Conservation (phyloP, 2,888 invertebrate genomes). For the Margaritifera margaritifera region DNA sequence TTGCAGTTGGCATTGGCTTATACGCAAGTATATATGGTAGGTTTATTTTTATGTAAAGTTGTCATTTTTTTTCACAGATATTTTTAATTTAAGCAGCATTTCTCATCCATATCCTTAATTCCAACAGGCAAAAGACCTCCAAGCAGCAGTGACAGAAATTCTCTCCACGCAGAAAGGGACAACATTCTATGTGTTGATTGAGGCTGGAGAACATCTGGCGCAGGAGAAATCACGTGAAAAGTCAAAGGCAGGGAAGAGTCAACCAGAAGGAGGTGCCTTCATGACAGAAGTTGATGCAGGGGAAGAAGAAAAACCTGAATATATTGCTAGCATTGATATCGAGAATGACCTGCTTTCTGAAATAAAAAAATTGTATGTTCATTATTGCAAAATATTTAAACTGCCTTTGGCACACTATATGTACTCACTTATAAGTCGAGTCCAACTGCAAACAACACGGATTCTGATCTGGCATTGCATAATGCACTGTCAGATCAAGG, state of each 20-base stretch:
- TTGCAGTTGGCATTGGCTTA: too few relatives aligned
- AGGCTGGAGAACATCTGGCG: constrained; percentile 59
- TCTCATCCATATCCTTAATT: too few relatives aligned
- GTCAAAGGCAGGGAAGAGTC: constrained; percentile 8
- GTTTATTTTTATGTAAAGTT: too few relatives aligned
- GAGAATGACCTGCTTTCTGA: constrained; percentile 46
- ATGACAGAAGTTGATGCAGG: constrained; percentile 45
- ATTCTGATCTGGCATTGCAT: too few relatives aligned
- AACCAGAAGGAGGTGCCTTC: constrained; percentile 35
- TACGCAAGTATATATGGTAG: too few relatives aligned
- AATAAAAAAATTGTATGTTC: constrained; percentile 58
- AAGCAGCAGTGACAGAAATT: constrained; percentile 59
- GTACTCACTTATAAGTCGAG: too few relatives aligned
- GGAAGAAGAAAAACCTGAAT: constrained; percentile 41
- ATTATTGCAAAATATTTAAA: background rate
- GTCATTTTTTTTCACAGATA: too few relatives aligned
- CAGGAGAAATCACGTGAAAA: constrained; percentile 25
- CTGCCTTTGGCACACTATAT: too few relatives aligned
- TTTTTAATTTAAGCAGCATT: too few relatives aligned
- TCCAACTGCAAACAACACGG: too few relatives aligned
- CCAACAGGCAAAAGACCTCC: constrained; percentile 29
- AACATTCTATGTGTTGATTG: constrained; percentile 66
- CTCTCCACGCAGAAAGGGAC: constrained; percentile 66
- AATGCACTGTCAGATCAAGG: too few relatives aligned
- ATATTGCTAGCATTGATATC: constrained; percentile 54